Base-by-base conservation (phyloP, 2,888 invertebrate species). In the Argyresthia albistria region DNA sequence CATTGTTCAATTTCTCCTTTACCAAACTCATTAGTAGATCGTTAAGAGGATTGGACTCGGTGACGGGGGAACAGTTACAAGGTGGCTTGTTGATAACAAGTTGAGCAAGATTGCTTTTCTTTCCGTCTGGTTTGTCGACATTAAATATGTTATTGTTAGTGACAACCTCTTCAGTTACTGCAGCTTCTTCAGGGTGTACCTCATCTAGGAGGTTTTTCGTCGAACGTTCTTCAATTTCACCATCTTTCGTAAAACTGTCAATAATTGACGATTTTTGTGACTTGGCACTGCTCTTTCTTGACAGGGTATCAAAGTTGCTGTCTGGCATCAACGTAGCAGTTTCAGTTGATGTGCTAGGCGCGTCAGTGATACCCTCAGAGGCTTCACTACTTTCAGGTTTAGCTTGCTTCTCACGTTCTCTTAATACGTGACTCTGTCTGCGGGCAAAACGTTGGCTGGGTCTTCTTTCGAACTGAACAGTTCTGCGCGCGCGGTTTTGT, bases 361-460 rank as follows among this genome's bases (percentile, higher is more conserved):
- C 59, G 57, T 79, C 76, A 55, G 68, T 54, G 35, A 65, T 55
- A 50, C 69, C 59, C 55, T 86, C 80, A 51, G 76, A 82, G 8
- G 69, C 61, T 25, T 25, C 25, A 58, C 60, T 25, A 35, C 35
- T 46, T 11, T 35, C 42, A 46, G 46, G 15, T 43, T 43, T 69
- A 4, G 47, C 10, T 65, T 91, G 92, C 70, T 90, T 91, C 66
- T 95, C 94, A 51, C 94, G 88, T 76, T 96, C 96, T 42, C 96
- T 86, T 50, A 96, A 73, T 35, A 97, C 93, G 73, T 97, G 97
- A 56, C 96, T 96, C 72, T 97, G 97, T 53, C 98, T 89, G 53
- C 97, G 90, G 37, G 98, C 98, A 74, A 97, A 99, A 57, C 99
- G 89, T 79, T 99, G 99, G 82, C 97, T 98, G 0, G 99, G 98